Percentiles rank a stretch among this genome's conserved stretches.
phyloP scores from a whole-genome alignment of 2,113 vertebrate genomes.

The Typhlomys cinereus region DNA sequence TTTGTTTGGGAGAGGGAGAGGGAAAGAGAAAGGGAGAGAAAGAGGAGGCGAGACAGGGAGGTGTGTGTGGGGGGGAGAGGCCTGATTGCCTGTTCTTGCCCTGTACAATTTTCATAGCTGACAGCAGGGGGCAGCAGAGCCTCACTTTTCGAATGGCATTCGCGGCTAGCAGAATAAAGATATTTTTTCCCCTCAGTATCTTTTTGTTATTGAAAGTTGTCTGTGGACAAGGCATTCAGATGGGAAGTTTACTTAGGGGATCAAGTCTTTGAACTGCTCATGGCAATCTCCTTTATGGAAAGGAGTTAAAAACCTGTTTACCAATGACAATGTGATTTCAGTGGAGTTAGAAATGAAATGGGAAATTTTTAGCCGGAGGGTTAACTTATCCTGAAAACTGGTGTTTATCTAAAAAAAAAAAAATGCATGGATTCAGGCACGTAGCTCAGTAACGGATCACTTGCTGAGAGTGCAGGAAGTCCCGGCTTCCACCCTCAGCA shows the following conservation, averaged over 20 bases:
- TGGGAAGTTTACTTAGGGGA: background rate
- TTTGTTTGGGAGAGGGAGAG: background rate
- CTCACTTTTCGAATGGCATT: slow-evolving; percentile 56
- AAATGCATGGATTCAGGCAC: background rate
- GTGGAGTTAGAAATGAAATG: background rate
- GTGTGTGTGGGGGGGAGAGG: background rate
- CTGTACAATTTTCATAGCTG: slow-evolving; percentile 39
- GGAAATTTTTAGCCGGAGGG: background rate
- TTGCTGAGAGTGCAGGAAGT: background rate
- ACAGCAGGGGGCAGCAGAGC: slow-evolving; percentile 86
- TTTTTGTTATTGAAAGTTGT: slow-evolving; percentile 23
- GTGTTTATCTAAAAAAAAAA: background rate
- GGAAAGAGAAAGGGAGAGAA: background rate
- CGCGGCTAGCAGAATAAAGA: too few relatives aligned
- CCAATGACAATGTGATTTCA: background rate
- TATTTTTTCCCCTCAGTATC: rapidly evolving
- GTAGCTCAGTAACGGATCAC: background rate
- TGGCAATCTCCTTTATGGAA: background rate
- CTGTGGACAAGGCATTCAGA: background rate
- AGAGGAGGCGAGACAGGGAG: background rate
- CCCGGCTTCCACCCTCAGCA: background rate
- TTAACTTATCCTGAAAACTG: background rate
- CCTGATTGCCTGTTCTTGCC: background rate
- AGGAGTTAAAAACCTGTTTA: background rate
- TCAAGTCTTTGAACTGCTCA: background rate